Percentiles rank a stretch among this genome's conserved stretches.
Conservation (phyloP, 2,888 invertebrate species). For the Automeris io region DNA sequence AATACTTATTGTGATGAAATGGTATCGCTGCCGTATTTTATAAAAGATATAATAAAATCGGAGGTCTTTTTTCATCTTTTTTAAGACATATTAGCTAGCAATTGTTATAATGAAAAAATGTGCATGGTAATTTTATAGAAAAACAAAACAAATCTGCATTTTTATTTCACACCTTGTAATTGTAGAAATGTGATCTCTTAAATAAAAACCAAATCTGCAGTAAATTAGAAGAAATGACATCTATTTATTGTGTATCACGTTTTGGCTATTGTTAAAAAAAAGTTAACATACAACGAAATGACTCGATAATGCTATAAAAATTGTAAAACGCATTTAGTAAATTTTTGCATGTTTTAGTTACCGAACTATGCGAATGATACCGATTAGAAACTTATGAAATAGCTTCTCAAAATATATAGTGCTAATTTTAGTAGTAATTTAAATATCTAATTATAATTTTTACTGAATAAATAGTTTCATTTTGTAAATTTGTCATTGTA, state of each 20-base stretch:
- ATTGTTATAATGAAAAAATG: slow-evolving; percentile 70
- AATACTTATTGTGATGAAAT: slow-evolving; percentile 74
- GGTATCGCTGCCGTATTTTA: slow-evolving; percentile 74
- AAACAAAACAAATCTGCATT: slow-evolving; percentile 64
- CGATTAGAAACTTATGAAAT: slow-evolving; percentile 25
- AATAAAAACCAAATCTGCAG: slow-evolving; percentile 60
- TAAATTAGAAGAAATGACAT: slow-evolving; percentile 32
- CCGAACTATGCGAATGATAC: slow-evolving; percentile 23
- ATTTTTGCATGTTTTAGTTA: slow-evolving; percentile 41
- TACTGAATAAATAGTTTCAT: slow-evolving; percentile 52
- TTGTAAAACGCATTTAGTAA: slow-evolving; percentile 17
- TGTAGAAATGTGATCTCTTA: slow-evolving; percentile 62
- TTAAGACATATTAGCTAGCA: slow-evolving; percentile 73
- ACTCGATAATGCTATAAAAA: slow-evolving; percentile 4
- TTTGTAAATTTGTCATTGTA: slow-evolving; percentile 51
- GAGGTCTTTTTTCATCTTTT: slow-evolving; percentile 74
- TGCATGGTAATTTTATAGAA: slow-evolving; percentile 70
- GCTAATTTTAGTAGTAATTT: slow-evolving; percentile 58
- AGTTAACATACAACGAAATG: slow-evolving; percentile 4
- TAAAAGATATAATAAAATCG: slow-evolving; percentile 70
- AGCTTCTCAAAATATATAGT: slow-evolving; percentile 43
- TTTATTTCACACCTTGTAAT: slow-evolving; percentile 44
- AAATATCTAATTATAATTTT: slow-evolving; percentile 51
- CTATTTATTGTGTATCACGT: slow-evolving; percentile 6
- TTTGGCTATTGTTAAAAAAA: slow-evolving; percentile 12